Percentiles rank a stretch among this genome's conserved stretches.
phyloP scores from a whole-genome alignment of 2,888 invertebrate genomes.

The Lepidonotus clava region DNA sequence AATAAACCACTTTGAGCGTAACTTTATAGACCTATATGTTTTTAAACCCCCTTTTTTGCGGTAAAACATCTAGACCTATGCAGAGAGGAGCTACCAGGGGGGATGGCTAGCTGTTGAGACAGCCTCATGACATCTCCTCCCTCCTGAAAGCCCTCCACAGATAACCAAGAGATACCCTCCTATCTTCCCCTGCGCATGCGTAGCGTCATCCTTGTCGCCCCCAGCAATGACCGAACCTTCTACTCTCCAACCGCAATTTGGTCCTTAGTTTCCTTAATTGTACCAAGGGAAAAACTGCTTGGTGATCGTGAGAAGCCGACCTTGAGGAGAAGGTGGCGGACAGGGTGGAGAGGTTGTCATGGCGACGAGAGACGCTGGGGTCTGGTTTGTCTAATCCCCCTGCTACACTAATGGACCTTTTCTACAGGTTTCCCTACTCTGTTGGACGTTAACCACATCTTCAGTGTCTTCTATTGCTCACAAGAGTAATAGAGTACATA shows the following conservation, averaged over 20 bases:
- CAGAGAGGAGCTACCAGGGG: too few species aligned
- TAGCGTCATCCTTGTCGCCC: background rate
- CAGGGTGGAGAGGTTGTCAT: constrained; percentile 6
- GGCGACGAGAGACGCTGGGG: background rate
- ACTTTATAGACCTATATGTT: too few species aligned
- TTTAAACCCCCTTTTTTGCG: too few species aligned
- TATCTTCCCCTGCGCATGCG: background rate
- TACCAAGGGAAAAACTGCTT: background rate
- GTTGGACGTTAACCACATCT: too few species aligned
- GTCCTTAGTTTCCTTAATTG: background rate
- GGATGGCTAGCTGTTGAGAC: background rate
- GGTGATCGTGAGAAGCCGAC: too few species aligned
- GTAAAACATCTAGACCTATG: too few species aligned
- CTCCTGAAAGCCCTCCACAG: background rate
- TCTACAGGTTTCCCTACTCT: background rate
- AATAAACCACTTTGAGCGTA: too few species aligned
- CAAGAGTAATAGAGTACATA: too few species aligned
- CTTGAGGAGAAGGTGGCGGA: background rate
- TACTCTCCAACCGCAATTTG: background rate
- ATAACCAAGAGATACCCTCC: background rate
- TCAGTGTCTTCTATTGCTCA: too few species aligned
- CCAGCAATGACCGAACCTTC: background rate
- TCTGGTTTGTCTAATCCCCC: background rate
- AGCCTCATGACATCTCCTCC: background rate
- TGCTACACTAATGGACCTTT: background rate